phyloP scores from a whole-genome alignment of 2,797 vertebrate genomes.

The Protosalanx chinensis region DNA sequence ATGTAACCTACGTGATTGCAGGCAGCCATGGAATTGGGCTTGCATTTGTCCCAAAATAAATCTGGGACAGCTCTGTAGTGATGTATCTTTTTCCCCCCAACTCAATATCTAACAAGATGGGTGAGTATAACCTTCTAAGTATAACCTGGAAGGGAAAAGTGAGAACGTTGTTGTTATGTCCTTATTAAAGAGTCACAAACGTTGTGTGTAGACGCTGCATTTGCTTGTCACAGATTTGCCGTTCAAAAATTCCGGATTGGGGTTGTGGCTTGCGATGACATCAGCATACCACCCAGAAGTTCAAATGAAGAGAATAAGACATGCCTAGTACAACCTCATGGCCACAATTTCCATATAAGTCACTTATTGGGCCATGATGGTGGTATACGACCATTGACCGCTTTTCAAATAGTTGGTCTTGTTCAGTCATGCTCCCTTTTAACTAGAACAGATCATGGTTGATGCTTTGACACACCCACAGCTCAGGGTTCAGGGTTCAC shows the following conservation, averaged over 20 bases:
- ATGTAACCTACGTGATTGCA: slow-evolving; percentile 6
- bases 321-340: slow-evolving; percentile 11
- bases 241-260: slow-evolving; percentile 27
- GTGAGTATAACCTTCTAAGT: slow-evolving; percentile 40
- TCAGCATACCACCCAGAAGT: slow-evolving; percentile 33
- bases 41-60: slow-evolving; percentile 46
- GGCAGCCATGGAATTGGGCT: slow-evolving; percentile 31
- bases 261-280: slow-evolving; percentile 20
- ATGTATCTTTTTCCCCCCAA: slow-evolving; percentile 50
- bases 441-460: slow-evolving; percentile 24
- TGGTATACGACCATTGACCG: slow-evolving; percentile 34
- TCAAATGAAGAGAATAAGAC: slow-evolving; percentile 24
- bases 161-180: slow-evolving; percentile 33
- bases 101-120: slow-evolving; percentile 56
- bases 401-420: slow-evolving; percentile 28
- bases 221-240: slow-evolving; percentile 19
- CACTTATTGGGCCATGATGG: slow-evolving; percentile 23
- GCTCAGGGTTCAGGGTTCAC: slow-evolving; percentile 29
- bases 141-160: slow-evolving; percentile 24
- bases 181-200: slow-evolving; percentile 52
- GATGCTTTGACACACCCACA: slow-evolving; percentile 16
- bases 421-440: slow-evolving; percentile 32
- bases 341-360: slow-evolving; percentile 15
- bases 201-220: slow-evolving; percentile 21
- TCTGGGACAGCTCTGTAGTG: slow-evolving; percentile 34